These are phyloP conservation scores for Enteromius mattozi DNA, from an alignment of 2,797 vertebrate genomes.

Conservation along the genomic window DNA sequence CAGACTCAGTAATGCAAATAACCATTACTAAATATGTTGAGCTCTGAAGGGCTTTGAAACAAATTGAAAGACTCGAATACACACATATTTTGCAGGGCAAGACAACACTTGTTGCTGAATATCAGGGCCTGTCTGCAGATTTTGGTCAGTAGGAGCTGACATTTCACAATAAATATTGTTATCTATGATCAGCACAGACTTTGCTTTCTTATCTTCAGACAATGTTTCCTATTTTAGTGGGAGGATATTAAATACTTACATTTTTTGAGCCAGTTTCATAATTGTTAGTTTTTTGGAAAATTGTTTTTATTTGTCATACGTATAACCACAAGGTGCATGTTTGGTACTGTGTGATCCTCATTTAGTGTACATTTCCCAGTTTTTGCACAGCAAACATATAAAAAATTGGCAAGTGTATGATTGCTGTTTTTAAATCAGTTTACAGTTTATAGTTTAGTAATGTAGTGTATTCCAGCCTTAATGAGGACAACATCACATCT, in stretches of 20 bases:
- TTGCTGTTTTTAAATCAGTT: neutral
- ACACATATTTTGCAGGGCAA: neutral
- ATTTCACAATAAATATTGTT: neutral
- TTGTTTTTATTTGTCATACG: neutral
- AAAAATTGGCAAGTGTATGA: neutral
- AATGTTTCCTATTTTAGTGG: neutral
- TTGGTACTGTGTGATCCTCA: too few relatives aligned
- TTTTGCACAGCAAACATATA: neutral
- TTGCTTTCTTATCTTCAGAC: neutral
- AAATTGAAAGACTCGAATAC: neutral
- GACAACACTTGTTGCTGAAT: neutral
- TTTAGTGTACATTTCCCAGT: too few relatives aligned
- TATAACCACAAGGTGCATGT: too few relatives aligned
- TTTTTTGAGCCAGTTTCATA: neutral
- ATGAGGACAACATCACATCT: neutral
- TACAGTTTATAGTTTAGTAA: neutral
- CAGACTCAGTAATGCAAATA: neutral
- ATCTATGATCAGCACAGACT: neutral
- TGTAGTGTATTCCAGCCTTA: neutral
- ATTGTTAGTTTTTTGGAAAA: neutral
- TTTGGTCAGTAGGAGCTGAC: neutral
- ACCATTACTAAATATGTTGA: neutral
- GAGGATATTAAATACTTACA: neutral
- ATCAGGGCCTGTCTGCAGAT: neutral
- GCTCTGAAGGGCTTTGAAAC: neutral